Percentiles rank a stretch among this genome's conserved stretches.
These are phyloP conservation scores for Tillus elongatus DNA, from an alignment of 2,888 invertebrate genomes.

Conservation along the genomic window DNA sequence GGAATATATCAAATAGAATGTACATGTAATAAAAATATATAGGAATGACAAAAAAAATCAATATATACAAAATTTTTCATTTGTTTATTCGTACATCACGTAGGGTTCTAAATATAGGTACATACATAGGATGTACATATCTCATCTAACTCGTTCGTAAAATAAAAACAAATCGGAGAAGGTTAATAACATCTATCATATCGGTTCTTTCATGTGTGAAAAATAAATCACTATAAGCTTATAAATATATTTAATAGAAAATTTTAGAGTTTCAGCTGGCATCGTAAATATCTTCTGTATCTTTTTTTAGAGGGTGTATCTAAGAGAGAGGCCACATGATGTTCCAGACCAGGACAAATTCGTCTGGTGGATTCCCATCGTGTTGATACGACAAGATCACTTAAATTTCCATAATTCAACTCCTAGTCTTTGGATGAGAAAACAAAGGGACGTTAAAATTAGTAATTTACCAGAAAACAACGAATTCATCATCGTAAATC, in stretches of 20 bases:
- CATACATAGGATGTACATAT: no score
- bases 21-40: no score
- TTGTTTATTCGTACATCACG: no score
- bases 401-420: slow-evolving; percentile 51
- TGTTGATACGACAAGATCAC: slow-evolving; percentile 50
- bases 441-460: slow-evolving; percentile 47
- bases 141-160: no score
- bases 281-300: neutral
- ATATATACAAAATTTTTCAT: no score
- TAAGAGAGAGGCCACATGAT: slow-evolving; percentile 64
- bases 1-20: no score
- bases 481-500: slow-evolving; percentile 68
- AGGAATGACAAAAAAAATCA: no score
- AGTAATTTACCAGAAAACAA: slow-evolving; percentile 48
- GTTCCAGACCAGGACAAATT: slow-evolving; percentile 61
- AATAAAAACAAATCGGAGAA: no score
- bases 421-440: slow-evolving; percentile 57
- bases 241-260: slow-evolving; percentile 21
- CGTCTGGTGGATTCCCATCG: slow-evolving; percentile 67
- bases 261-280: neutral
- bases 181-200: no score
- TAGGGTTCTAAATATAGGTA: no score
- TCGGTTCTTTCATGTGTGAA: no score
- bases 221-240: no score
- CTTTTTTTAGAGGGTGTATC: slow-evolving; percentile 52